These are phyloP conservation scores for Apis florea DNA, from an alignment of 1,140 invertebrate genomes.

Conservation along the genomic window DNA sequence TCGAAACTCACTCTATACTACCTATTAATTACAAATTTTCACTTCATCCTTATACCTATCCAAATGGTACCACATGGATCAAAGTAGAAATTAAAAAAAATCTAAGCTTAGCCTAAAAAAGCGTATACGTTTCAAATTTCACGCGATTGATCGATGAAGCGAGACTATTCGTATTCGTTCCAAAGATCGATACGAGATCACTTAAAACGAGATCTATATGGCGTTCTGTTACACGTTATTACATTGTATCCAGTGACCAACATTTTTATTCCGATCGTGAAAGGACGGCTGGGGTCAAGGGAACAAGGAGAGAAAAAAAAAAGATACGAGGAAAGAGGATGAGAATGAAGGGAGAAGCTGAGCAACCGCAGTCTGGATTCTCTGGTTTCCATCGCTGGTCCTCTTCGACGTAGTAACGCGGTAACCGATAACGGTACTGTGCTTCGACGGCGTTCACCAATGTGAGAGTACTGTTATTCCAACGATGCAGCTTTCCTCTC, in stretches of 20 bases:
- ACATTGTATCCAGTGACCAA: slow-evolving; percentile 29
- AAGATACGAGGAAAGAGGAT: not conserved
- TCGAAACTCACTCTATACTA: too few relatives aligned
- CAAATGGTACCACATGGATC: not conserved
- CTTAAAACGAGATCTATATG: not conserved
- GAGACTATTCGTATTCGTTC: not conserved
- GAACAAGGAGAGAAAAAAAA: not conserved
- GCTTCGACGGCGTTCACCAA: slow-evolving; percentile 70
- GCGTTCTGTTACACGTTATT: not conserved
- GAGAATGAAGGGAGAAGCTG: not conserved
- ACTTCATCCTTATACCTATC: too few relatives aligned
- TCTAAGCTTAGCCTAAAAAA: not conserved
- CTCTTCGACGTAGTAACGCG: slow-evolving; percentile 53
- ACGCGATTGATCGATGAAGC: not conserved
- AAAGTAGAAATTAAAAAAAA: not conserved
- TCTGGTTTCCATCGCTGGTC: slow-evolving; percentile 45
- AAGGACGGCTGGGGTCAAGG: slow-evolving; percentile 25
- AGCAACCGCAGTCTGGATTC: slow-evolving; percentile 14
- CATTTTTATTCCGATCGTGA: slow-evolving; percentile 27
- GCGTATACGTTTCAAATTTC: not conserved
- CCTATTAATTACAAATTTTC: too few relatives aligned
- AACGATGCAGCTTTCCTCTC: slow-evolving; percentile 64
- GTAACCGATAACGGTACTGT: slow-evolving; percentile 74
- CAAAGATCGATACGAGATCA: not conserved
- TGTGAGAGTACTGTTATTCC: slow-evolving; percentile 76